Evolutionary conservation across 2,797 vertebrate genomes (phyloP).

Genomic region (Rhinella marina): DNA sequence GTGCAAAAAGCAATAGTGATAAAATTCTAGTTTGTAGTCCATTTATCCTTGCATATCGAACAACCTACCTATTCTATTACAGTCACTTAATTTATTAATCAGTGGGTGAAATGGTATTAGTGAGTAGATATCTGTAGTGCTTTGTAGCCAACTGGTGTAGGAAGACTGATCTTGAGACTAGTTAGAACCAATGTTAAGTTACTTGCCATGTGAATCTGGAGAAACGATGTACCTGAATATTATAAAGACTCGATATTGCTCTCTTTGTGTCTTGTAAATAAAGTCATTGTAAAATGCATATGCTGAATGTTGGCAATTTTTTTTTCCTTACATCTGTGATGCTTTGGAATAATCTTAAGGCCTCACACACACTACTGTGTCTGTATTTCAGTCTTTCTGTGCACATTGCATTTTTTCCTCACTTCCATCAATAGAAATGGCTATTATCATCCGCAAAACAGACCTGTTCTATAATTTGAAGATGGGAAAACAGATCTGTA

Average conservation of each 20-base stretch:
- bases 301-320: background rate
- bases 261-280: background rate
- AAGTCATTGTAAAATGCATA: background rate
- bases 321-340: background rate
- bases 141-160: background rate
- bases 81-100: constrained; percentile 37
- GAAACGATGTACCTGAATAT: constrained; percentile 3
- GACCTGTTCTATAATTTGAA: no score
- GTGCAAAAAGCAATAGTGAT: background rate
- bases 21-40: background rate
- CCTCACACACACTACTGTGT: no score
- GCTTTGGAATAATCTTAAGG: no score
- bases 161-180: background rate
- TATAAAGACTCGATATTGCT: background rate
- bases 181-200: background rate
- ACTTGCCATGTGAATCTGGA: background rate
- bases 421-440: no score
- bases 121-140: background rate
- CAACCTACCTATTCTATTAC: background rate
- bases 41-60: background rate
- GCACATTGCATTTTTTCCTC: no score
- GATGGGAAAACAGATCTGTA: no score
- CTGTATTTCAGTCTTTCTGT: no score
- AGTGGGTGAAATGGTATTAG: background rate
- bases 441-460: no score